Evolutionary conservation across 1,140 invertebrate species (phyloP), one percentile per base, ranked within the genome.

Genomic region (Apis dorsata): DNA sequence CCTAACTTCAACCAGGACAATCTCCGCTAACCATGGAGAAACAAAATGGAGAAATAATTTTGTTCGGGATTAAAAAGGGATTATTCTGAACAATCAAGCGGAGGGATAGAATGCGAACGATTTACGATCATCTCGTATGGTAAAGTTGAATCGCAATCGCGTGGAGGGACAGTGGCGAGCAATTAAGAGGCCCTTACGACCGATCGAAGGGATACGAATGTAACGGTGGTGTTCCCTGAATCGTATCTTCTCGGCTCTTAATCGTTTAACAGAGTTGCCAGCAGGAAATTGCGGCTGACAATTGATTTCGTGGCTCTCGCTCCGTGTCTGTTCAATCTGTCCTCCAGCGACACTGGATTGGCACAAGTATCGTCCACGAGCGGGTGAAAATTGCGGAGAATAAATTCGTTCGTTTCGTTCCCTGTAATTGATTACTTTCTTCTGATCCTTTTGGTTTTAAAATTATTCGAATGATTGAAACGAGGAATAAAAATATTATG

Each of bases 241-340:
- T 83, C 84, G 79, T 82, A 75, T 77, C 78, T 74, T 24, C 59
- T 19, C 72, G 24, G 34, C 68, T 80, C 72, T 88, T 85, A 85
- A 88, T 88, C 78, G n/a, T 65, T 76, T 83, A 84, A 74, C 86
- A 57, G 69, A 62, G 60, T 62, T 66, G 60, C 77, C 12, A 57
- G 62, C 86, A 86, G 88, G 87, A 88, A 90, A 91, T 91, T 90
- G 90, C 73, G 87, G 88, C 81, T 89, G 86, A 90, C 86, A 90
- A 91, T 90, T 90, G 88, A 91, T 90, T 91, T 86, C 76, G 73
- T 85, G 84, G 65, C 21, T 44, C 34, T 60, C 71, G 4, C 74
- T 1, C 72, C 73, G 11, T 69, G 78, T 44, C 81, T 80, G 68
- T 84, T 73, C 84, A 86, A 90, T 91, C 87, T 85, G 79, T 84